These are phyloP conservation scores for Tor tambroides DNA, from an alignment of 2,113 vertebrate genomes.

Conservation along the genomic window DNA sequence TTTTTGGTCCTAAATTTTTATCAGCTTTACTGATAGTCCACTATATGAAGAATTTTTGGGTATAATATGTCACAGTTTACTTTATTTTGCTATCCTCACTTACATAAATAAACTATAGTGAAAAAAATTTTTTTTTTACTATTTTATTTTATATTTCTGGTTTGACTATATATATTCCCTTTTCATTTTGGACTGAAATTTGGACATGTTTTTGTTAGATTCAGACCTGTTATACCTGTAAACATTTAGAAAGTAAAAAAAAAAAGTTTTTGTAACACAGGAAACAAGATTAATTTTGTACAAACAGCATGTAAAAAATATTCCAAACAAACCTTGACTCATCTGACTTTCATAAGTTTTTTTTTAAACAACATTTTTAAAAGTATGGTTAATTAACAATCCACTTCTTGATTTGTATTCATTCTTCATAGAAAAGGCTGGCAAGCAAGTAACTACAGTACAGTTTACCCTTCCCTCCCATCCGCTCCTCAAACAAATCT, in stretches of 20 bases:
- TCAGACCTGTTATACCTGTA: not conserved
- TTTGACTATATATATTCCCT: too few relatives aligned
- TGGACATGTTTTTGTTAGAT: not conserved
- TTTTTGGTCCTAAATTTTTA: too few relatives aligned
- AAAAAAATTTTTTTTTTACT: too few relatives aligned
- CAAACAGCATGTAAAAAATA: not conserved
- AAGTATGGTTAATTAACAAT: not conserved
- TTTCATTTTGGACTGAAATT: not conserved
- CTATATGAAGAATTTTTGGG: too few relatives aligned
- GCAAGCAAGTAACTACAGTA: not conserved
- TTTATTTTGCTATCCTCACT: too few relatives aligned
- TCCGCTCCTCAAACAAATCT: conserved; percentile 31
- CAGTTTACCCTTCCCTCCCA: not conserved
- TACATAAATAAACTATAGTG: too few relatives aligned
- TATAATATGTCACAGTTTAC: too few relatives aligned
- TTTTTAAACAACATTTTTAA: not conserved
- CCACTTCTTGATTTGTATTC: not conserved
- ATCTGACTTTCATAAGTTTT: not conserved
- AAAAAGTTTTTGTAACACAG: too few relatives aligned
- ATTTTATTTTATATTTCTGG: too few relatives aligned
- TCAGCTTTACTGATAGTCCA: too few relatives aligned
- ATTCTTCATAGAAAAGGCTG: not conserved
- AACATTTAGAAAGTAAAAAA: not conserved
- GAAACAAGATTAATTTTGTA: not conserved
- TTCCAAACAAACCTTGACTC: not conserved